Conservation (phyloP, 2,113 vertebrate genomes). For the Protomyctophum bolini region DNA sequence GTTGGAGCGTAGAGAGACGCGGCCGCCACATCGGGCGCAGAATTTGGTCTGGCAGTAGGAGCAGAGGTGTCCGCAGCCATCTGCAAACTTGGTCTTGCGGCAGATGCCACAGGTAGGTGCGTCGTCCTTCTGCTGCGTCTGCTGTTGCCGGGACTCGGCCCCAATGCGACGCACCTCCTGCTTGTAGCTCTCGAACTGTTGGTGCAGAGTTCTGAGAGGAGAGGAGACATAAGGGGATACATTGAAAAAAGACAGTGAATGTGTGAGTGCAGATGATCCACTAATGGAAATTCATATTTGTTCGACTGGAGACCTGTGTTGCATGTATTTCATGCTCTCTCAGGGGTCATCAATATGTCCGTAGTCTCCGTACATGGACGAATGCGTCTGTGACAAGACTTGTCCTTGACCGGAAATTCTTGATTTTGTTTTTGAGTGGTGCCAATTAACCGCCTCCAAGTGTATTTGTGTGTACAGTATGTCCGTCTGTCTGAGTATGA, state of each 20-base stretch:
- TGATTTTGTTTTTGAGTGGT: too few relatives aligned
- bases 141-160: conserved; percentile 91
- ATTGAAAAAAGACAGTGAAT: neutral
- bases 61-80: conserved; percentile 96
- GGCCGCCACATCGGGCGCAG: conserved; percentile 95
- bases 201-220: conserved; percentile 90
- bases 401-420: too few relatives aligned
- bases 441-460: too few relatives aligned
- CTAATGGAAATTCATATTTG: too few relatives aligned
- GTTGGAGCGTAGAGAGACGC: conserved; percentile 96
- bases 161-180: conserved; percentile 97
- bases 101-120: conserved; percentile 98
- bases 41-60: conserved; percentile 99
- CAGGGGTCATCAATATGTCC: too few relatives aligned
- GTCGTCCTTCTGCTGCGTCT: conserved; percentile 93
- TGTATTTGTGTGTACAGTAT: too few relatives aligned
- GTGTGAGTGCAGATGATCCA: too few relatives aligned
- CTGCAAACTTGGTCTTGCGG: conserved; percentile 97
- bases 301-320: too few relatives aligned
- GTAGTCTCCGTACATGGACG: too few relatives aligned
- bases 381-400: too few relatives aligned
- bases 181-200: conserved; percentile 99
- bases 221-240: neutral
- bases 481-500: too few relatives aligned
- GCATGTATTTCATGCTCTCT: too few relatives aligned